These are phyloP conservation scores for Eudasyphora cyanicolor DNA, from an alignment of 2,888 invertebrate species.

Conservation along the genomic window DNA sequence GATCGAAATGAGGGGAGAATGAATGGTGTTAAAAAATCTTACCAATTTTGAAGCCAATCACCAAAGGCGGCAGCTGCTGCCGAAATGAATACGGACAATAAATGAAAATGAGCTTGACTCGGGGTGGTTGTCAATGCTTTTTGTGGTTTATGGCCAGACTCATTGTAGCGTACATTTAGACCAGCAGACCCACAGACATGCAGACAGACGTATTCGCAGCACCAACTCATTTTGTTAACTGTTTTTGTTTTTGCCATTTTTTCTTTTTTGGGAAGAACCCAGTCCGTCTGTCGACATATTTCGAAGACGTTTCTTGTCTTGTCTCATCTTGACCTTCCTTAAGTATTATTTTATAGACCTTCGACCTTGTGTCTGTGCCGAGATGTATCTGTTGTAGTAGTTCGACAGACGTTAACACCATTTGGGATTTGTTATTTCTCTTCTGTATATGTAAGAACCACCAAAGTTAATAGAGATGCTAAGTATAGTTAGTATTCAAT, in stretches of 20 bases:
- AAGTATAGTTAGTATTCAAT: constrained; percentile 13
- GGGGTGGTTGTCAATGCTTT: not conserved
- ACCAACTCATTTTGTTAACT: constrained; percentile 10
- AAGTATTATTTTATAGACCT: constrained; percentile 57
- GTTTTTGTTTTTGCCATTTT: not conserved
- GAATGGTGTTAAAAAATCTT: constrained; percentile 22
- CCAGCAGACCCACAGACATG: not conserved
- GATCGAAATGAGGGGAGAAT: too few species aligned
- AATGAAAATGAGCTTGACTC: constrained; percentile 2
- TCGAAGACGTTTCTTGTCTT: not conserved
- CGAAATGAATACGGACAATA: constrained; percentile 2
- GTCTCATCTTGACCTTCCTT: constrained; percentile 46
- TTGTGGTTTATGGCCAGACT: not conserved
- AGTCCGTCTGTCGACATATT: not conserved
- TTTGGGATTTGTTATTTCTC: not conserved
- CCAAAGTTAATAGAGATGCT: not conserved
- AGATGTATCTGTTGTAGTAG: constrained; percentile 12
- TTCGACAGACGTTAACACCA: not conserved
- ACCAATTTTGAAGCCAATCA: not conserved
- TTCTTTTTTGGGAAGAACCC: not conserved
- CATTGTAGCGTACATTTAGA: not conserved
- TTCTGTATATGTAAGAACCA: not conserved
- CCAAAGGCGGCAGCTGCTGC: not conserved
- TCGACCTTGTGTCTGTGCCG: constrained; percentile 66
- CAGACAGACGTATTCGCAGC: constrained; percentile 19